Evolutionary conservation across 2,797 vertebrate genomes (phyloP).

Genomic region (Neosalanx taihuensis): DNA sequence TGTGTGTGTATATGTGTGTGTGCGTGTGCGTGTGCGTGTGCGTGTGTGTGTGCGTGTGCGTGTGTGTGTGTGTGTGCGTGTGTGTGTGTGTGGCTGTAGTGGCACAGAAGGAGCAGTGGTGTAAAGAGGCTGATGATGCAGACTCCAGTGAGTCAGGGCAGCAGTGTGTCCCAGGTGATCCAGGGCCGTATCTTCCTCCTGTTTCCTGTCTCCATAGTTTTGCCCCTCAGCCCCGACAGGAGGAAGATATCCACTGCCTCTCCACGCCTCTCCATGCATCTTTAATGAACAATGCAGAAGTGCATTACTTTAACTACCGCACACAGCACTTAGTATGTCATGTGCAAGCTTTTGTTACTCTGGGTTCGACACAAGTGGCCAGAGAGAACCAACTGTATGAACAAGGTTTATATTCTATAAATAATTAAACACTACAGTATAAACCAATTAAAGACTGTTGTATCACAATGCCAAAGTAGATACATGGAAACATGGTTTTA

Average conservation of each 20-base stretch:
- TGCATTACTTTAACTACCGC: constrained; percentile 28
- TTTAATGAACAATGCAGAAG: constrained; percentile 42
- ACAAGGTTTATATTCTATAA: constrained; percentile 39
- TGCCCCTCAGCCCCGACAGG: background rate
- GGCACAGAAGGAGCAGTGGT: constrained; percentile 41
- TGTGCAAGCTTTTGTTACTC: constrained; percentile 19
- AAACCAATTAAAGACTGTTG: constrained; percentile 22
- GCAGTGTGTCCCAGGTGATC: constrained; percentile 42
- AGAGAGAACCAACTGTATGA: constrained; percentile 22
- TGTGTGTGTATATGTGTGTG: background rate
- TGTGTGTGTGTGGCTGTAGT: background rate
- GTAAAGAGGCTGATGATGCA: constrained; percentile 43
- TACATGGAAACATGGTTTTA: background rate
- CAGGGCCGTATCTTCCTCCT: constrained; percentile 30
- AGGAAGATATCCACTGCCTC: constrained; percentile 25
- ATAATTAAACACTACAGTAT: constrained; percentile 45
- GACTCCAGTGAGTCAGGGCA: constrained; percentile 44
- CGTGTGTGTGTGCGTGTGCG: constrained; percentile 18
- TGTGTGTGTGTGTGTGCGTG: constrained; percentile 18
- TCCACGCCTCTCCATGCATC: constrained; percentile 24
- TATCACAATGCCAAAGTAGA: background rate
- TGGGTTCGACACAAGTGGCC: constrained; percentile 31
- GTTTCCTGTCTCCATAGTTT: constrained; percentile 2
- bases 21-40: constrained; percentile 16
- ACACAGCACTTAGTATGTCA: constrained; percentile 38